phyloP scores from a whole-genome alignment of 2,888 invertebrate species.

The Drosophila fungiperda region DNA sequence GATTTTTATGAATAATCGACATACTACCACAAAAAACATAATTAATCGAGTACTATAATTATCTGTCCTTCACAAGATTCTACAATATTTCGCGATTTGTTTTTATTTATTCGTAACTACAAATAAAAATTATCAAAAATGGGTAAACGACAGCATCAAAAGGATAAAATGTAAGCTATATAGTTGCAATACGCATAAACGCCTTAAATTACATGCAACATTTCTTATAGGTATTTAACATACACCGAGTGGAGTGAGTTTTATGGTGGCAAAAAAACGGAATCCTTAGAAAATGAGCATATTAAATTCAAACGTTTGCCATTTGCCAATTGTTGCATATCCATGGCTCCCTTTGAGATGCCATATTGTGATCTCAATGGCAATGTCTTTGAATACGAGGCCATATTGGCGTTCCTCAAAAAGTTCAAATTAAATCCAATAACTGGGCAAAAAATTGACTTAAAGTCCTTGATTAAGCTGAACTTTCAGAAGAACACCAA shows the following conservation, averaged over 20 bases:
- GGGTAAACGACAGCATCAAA: constrained; percentile 97
- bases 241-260: constrained; percentile 89
- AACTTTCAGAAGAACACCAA: constrained; percentile 93
- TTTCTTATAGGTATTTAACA: constrained; percentile 80
- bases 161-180: constrained; percentile 93
- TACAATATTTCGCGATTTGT: not conserved
- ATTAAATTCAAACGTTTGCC: constrained; percentile 96
- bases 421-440: constrained; percentile 97
- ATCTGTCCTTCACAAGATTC: not conserved
- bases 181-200: not conserved
- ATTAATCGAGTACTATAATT: constrained; percentile 1
- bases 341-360: constrained; percentile 95
- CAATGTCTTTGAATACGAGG: constrained; percentile 96
- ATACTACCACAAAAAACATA: not conserved
- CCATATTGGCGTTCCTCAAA: constrained; percentile 94
- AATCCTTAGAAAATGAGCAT: constrained; percentile 89
- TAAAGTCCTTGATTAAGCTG: constrained; percentile 93
- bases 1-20: constrained; percentile 13
- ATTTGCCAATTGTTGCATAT: constrained; percentile 96
- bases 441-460: constrained; percentile 94
- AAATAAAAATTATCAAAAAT: constrained; percentile 86
- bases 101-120: constrained; percentile 18
- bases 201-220: not conserved
- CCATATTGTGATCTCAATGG: constrained; percentile 96
- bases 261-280: constrained; percentile 94